Percentiles rank a stretch among this genome's conserved stretches.
These are phyloP conservation scores for Littorina saxatilis DNA, from an alignment of 1,140 invertebrate species.

Conservation along the genomic window DNA sequence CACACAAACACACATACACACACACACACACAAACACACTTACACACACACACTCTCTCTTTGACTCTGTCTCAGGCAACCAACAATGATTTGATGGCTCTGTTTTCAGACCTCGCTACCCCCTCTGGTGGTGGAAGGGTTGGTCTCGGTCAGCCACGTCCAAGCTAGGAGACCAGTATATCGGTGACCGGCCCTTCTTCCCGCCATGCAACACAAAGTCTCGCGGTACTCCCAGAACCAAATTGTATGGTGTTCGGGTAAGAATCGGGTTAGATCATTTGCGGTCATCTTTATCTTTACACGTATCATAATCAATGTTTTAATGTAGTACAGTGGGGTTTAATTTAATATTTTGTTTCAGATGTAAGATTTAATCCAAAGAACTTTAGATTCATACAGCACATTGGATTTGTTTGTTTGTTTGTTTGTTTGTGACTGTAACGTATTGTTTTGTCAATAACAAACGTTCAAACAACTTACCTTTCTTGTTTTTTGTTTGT, in stretches of 20 bases:
- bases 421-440: no score
- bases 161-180: not conserved
- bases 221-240: not conserved
- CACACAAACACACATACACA: no score
- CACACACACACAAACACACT: no score
- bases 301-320: not conserved
- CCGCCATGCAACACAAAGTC: not conserved
- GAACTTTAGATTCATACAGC: no score
- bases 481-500: no score
- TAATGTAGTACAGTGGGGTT: not conserved
- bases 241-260: not conserved
- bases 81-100: no score
- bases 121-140: conserved; percentile 11
- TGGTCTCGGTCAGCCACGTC: conserved; percentile 1
- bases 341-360: not conserved
- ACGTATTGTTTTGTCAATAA: no score
- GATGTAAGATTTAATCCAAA: no score
- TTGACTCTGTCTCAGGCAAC: not conserved
- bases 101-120: conserved; percentile 3
- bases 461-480: no score
- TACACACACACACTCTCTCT: no score
- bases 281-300: not conserved
- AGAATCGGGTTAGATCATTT: not conserved
- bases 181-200: conserved; percentile 21
- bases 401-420: no score